phyloP scores from a whole-genome alignment of 2,888 invertebrate species.

The Caenorhabditis sp. region DNA sequence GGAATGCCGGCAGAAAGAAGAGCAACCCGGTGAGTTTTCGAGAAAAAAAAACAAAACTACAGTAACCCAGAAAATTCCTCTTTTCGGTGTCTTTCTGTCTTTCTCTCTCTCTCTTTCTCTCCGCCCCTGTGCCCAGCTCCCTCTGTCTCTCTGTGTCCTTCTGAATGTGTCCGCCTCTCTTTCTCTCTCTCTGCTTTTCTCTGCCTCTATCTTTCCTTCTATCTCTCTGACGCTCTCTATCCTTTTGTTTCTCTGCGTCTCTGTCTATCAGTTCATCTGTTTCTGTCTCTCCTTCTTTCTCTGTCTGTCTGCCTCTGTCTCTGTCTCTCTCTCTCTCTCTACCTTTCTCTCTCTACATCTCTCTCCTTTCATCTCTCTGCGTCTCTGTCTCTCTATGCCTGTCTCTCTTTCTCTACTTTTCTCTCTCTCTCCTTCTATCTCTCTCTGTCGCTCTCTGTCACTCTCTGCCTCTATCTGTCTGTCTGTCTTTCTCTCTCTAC shows the following conservation, averaged over 20 bases:
- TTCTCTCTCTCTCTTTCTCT: background rate
- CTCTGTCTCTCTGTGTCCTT: background rate
- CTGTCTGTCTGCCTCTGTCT: background rate
- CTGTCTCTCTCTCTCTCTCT: background rate
- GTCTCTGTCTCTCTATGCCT: background rate
- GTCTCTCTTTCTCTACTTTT: background rate
- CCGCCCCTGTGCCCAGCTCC: background rate
- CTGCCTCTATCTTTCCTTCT: background rate
- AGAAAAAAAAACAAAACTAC: too few relatives aligned
- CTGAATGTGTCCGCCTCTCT: background rate
- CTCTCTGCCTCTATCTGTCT: too few relatives aligned
- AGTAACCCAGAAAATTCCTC: too few relatives aligned
- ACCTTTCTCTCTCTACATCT: background rate
- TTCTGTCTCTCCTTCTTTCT: background rate
- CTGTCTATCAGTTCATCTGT: background rate
- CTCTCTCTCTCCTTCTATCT: too few relatives aligned
- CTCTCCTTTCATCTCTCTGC: background rate
- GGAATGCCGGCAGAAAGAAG: constrained; percentile 60
- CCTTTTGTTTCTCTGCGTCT: background rate
- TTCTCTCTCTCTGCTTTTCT: background rate
- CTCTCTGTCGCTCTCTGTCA: background rate
- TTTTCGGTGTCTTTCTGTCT: too few relatives aligned
- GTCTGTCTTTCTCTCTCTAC: too few relatives aligned
- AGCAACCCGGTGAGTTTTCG: constrained; percentile 56
- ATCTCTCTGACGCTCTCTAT: background rate